A percentile compares a stretch with the other conserved stretches of the same genome.
These are phyloP conservation scores for Teleogryllus oceanicus DNA, from an alignment of 2,888 invertebrate genomes.

Conservation along the genomic window DNA sequence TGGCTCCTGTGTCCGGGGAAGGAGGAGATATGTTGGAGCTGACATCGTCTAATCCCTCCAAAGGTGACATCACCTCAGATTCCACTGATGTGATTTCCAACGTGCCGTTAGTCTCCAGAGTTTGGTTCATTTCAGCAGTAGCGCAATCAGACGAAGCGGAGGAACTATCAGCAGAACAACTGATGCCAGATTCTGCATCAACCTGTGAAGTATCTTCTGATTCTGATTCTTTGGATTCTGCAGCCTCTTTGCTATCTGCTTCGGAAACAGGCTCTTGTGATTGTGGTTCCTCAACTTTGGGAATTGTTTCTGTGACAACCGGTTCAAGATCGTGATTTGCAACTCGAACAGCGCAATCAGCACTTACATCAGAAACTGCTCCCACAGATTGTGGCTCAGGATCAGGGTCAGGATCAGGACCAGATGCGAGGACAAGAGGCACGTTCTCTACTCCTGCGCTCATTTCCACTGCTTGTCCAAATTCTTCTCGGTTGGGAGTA, in stretches of 20 bases:
- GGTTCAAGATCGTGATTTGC: conserved; percentile 37
- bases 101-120: not conserved
- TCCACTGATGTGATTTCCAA: not conserved
- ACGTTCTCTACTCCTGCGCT: not conserved
- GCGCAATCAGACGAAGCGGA: conserved; percentile 22
- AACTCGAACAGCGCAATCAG: not conserved
- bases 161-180: not conserved
- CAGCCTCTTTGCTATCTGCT: conserved; percentile 24
- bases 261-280: conserved; percentile 32
- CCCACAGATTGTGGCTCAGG: not conserved
- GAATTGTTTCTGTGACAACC: conserved; percentile 44
- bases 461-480: not conserved
- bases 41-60: not conserved
- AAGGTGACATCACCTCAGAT: not conserved
- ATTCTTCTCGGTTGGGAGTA: not conserved
- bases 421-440: not conserved
- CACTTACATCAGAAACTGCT: not conserved
- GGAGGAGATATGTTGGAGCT: not conserved
- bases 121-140: not conserved
- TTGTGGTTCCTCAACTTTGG: conserved; percentile 44
- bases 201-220: not conserved
- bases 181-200: not conserved
- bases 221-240: conserved; percentile 22
- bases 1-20: not conserved
- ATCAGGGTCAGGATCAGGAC: not conserved